A percentile compares a stretch with the other conserved stretches of the same genome.
phyloP scores from a whole-genome alignment of 2,888 invertebrate species.

The Vanessa cardui region DNA sequence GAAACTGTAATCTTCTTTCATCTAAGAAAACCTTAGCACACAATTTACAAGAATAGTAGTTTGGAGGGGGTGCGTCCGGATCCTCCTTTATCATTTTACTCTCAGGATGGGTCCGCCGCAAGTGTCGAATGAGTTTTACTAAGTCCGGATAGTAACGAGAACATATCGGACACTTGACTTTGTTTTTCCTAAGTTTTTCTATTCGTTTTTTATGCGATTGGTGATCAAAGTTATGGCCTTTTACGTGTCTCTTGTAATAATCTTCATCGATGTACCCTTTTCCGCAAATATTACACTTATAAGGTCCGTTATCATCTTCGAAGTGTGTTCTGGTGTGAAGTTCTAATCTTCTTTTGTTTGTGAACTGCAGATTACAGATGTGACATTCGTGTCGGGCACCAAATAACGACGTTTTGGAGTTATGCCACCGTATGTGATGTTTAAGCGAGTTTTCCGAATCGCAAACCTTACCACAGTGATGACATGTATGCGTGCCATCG shows the following conservation, averaged over 20 bases:
- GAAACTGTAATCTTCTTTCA: slow-evolving; percentile 62
- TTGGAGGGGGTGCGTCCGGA: slow-evolving; percentile 72
- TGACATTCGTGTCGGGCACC: slow-evolving; percentile 74
- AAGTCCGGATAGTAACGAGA: slow-evolving; percentile 68
- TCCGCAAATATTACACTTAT: slow-evolving; percentile 76
- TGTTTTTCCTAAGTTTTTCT: slow-evolving; percentile 68
- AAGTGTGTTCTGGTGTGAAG: slow-evolving; percentile 75
- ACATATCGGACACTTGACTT: slow-evolving; percentile 77
- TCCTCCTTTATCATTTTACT: slow-evolving; percentile 80
- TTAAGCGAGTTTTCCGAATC: slow-evolving; percentile 72
- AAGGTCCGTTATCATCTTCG: slow-evolving; percentile 79
- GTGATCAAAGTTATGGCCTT: slow-evolving; percentile 79
- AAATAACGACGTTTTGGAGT: slow-evolving; percentile 68
- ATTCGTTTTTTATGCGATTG: slow-evolving; percentile 69
- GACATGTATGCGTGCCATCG: slow-evolving; percentile 69
- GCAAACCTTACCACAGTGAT: slow-evolving; percentile 74
- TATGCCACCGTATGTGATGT: slow-evolving; percentile 74
- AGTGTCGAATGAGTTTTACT: slow-evolving; percentile 72
- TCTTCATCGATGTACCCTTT: slow-evolving; percentile 80
- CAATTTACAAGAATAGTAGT: slow-evolving; percentile 68
- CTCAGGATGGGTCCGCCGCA: slow-evolving; percentile 73
- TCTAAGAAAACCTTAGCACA: slow-evolving; percentile 75
- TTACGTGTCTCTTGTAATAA: slow-evolving; percentile 74
- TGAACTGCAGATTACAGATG: slow-evolving; percentile 74
- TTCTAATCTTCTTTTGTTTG: slow-evolving; percentile 72